Evolutionary conservation across 1,140 invertebrate genomes (phyloP), one percentile per base, ranked within the genome.

Genomic region (Mercenaria mercenaria): DNA sequence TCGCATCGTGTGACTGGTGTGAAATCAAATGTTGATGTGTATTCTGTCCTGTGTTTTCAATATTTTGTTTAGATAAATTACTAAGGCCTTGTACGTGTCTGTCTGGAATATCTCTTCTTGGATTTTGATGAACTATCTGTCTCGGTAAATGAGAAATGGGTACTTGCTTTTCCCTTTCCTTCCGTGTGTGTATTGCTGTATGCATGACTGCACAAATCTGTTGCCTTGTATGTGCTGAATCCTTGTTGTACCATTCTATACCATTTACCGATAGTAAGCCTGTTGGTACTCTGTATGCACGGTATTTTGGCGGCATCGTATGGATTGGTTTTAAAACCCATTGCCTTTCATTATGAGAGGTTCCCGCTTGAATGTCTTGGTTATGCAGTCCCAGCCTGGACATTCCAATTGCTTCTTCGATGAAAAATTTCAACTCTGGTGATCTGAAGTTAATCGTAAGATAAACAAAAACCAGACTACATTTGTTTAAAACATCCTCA

Each of bases 221-320:
- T 23, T 86, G 43, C 56, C 32, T 20, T 4, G 83, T 86, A 37
- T 76, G 37, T 37, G 29, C 26, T 10, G 83, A 76, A 64, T 64
- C 6, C 76, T 76, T 86, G n/a, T 74, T 47, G 15, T 86, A 86
- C 83, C 83, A 86, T 6, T 86, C 47, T 26, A 86, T 86, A 37
- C 83, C 83, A 32, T 41, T 76, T 43, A 86, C 1, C 13, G 64
- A 52, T 0, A 56, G 29, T 43, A 86, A 61, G 0, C 83, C 83
- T 6, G 69, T 23, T 37, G 83, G 83, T 23, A 61, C 47, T 37
- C 32, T 56, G 41, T 86, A 86, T 2, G 11, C 11, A 23, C 83
- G n/a, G 4, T 32, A 0, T 50, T 32, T 61, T 34, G 15, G 29
- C 0, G 69, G 47, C 2, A 34, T 4, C 1, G 83, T 86, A 29